phyloP scores from a whole-genome alignment of 2,888 invertebrate species.

The Andricus curvator region DNA sequence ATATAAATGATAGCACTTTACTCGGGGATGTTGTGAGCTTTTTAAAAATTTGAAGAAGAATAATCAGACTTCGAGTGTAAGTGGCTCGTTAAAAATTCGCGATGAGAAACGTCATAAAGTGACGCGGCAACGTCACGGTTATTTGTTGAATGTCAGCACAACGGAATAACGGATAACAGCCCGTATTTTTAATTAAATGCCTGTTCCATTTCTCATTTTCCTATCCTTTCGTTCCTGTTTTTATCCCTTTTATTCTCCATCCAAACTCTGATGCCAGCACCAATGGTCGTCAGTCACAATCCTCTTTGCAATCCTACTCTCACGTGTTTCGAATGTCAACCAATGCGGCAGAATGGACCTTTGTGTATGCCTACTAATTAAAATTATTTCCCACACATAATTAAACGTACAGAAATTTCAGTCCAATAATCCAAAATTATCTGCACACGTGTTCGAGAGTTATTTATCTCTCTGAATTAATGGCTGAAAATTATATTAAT shows the following conservation, averaged over 20 bases:
- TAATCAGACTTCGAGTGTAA: slow-evolving; percentile 2
- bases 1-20: slow-evolving; percentile 10
- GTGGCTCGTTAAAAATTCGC: slow-evolving; percentile 28
- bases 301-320: slow-evolving; percentile 19
- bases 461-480: too few species aligned
- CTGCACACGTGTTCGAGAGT: not conserved
- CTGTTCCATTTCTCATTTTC: slow-evolving; percentile 42
- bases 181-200: slow-evolving; percentile 64
- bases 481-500: too few species aligned
- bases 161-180: slow-evolving; percentile 49
- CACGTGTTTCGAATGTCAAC: slow-evolving; percentile 18
- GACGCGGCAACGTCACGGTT: slow-evolving; percentile 13
- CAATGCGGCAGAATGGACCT: not conserved
- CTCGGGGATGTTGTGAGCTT: not conserved
- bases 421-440: slow-evolving; percentile 6
- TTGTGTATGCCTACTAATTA: slow-evolving; percentile 2
- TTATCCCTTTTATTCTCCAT: not conserved
- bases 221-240: not conserved
- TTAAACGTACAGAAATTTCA: not conserved
- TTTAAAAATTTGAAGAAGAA: slow-evolving; percentile 2
- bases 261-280: slow-evolving; percentile 1
- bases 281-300: slow-evolving; percentile 15
- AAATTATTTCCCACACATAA: not conserved
- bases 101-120: slow-evolving; percentile 27
- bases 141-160: slow-evolving; percentile 41